Evolutionary conservation across 2,797 vertebrate species (phyloP), one percentile per base, ranked within the genome.

Genomic region (Ispidina picta): DNA sequence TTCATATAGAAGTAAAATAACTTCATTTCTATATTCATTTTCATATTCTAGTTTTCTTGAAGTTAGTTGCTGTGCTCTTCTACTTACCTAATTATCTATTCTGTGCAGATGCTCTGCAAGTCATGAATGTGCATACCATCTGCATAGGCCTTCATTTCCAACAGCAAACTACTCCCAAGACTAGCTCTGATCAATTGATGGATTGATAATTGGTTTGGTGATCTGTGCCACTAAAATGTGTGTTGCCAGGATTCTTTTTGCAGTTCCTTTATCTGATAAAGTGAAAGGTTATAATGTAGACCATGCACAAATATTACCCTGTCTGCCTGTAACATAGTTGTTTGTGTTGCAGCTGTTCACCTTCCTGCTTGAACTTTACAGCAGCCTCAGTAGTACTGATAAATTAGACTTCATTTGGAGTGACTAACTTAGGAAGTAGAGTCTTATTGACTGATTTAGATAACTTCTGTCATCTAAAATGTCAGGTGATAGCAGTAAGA

Each of bases 121-220:
- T 90, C 86, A 77, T 65, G 88, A 96, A 44, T 81, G 90, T 12
- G 28, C 69, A 58, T 86, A 33, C 88, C 94, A 96, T 94, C 95
- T 95, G 94, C 54, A 73, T 26, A 93, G 69, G 63, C 74, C 86
- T 83, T 90, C 64, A 86, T 87, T 94, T 96, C 85, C 85, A 88
- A 90, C n/a, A 93, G 83, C 39, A 95, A 96, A 94, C 73, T 94
- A 48, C 80, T 96, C 94, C 89, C 92, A 94, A 84, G 93, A 93
- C 90, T 94, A 84, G 31, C 70, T 93, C 29, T 75, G 90, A 95
- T 95, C 95, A 93, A 88, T 79, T 94, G 92, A 94, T 95, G 92
- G 79, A 92, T 86, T 95, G 90, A 88, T 80, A 93, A 94, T 85
- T 80, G 72, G 66, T 91, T 82, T 94, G 76, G 55, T 92, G 80